Conservation (phyloP, 1,140 invertebrate species). For the Ladona fulva region DNA sequence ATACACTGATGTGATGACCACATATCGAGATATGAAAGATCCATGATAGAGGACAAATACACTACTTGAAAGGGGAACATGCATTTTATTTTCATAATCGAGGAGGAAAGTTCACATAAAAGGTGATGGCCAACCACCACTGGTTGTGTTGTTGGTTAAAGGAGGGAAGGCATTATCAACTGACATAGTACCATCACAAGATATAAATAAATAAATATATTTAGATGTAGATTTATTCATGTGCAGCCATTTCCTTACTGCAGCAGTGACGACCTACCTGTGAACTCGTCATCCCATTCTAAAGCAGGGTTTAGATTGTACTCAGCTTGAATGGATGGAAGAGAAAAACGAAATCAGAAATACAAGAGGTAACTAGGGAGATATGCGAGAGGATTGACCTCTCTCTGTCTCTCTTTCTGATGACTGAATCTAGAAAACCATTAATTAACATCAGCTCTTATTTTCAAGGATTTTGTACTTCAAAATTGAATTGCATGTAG, state of each 20-base stretch:
- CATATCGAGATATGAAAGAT: too few relatives aligned
- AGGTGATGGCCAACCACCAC: too few relatives aligned
- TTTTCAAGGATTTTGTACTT: not conserved
- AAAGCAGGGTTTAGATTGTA: slow-evolving; percentile 98
- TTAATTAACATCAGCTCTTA: not conserved
- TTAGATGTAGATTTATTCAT: not conserved
- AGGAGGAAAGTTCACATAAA: too few relatives aligned
- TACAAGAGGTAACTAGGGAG: not conserved
- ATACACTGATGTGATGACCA: too few relatives aligned
- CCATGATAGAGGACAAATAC: too few relatives aligned
- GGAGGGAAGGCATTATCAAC: too few relatives aligned
- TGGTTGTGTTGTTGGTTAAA: too few relatives aligned
- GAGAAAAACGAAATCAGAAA: slow-evolving; percentile 11
- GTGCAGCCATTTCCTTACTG: not conserved
- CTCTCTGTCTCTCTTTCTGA: not conserved
- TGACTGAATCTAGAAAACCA: not conserved
- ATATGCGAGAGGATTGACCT: not conserved
- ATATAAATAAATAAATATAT: not conserved
- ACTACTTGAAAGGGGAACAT: too few relatives aligned
- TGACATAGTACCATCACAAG: too few relatives aligned
- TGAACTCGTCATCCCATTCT: slow-evolving; percentile 99
- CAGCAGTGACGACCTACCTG: slow-evolving; percentile 68
- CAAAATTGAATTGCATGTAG: not conserved
- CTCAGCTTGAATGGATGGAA: slow-evolving; percentile 55
- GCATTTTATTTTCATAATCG: too few relatives aligned